Base-by-base conservation (phyloP, 2,797 vertebrate species). In the Cygnus olor region DNA sequence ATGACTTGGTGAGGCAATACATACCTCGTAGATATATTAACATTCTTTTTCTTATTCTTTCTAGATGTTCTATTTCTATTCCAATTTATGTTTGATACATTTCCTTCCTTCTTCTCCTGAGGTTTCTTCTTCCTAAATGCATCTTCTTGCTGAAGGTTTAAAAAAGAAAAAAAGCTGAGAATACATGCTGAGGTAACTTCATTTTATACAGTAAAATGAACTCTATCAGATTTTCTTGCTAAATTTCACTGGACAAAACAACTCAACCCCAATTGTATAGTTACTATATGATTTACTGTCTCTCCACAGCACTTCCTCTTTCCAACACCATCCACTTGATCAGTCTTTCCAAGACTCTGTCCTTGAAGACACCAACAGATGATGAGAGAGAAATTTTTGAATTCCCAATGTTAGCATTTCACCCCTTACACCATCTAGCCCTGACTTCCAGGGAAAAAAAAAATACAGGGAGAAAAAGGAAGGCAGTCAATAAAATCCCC, bases 11-110 rank as follows among this genome's bases (percentile, higher is more conserved):
- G 32, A 80, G 44, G 42, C 20, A 72, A 83, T 30, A 88, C 91
- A 44, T 45, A 98, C 98, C 98, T 97, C 57, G 95, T 49, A 87
- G 96, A 85, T 88, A 95, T 73, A 74, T 96, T 95, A 81, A 94
- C 2, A 2, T 95, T 96, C 63, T 97, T 99, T 90, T 98, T 99
- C 95, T 99, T 99, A 92, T 98, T 99, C 98, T 98, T 99, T 69
- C 97, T 98, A 65, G 97, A 97, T 25, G 96, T 95, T 95, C 98
- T 99, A 95, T 98, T 99, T 97, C 98, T 98, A 94, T 97, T 98
- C 98, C 98, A 98, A 97, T 97, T 99, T 80, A 97, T 97, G 85
- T 97, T 95, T 93, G 97, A 95, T 92, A 97, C 58, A 63, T 96
- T 97, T 89, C 96, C 96, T 96, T 99, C 99, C 61, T 96, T 97